Percentiles rank a stretch among this genome's conserved stretches.
phyloP scores from a whole-genome alignment of 2,888 invertebrate species.

The Didymodactylos carnosus region DNA sequence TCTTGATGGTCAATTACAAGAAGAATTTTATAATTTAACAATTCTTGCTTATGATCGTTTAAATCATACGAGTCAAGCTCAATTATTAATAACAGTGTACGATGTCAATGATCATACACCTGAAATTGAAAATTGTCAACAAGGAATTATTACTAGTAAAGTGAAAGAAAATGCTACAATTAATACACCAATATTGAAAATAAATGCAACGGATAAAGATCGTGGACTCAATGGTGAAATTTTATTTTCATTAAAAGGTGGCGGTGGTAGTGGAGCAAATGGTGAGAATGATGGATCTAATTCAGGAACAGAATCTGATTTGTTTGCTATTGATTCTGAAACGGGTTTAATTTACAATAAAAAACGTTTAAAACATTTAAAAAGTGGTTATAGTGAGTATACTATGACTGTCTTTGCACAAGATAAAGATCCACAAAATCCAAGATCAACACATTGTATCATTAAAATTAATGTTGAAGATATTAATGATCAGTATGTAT shows the following conservation, averaged over 20 bases:
- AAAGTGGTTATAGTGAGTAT: slow-evolving; percentile 44
- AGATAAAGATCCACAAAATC: slow-evolving; percentile 9
- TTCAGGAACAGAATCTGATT: neutral
- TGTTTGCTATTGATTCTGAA: slow-evolving; percentile 80
- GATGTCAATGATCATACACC: neutral
- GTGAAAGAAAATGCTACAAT: neutral
- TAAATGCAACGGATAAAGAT: slow-evolving; percentile 45
- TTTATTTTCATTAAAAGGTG: slow-evolving; percentile 42
- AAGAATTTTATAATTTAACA: neutral
- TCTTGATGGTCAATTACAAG: neutral
- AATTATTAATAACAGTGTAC: neutral
- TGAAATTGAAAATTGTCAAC: neutral
- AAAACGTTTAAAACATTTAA: slow-evolving; percentile 80
- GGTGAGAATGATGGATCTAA: no score
- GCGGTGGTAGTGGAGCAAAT: no score
- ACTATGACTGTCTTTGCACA: slow-evolving; percentile 12
- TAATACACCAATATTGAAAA: neutral
- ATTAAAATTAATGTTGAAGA: slow-evolving; percentile 5
- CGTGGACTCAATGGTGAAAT: slow-evolving; percentile 44
- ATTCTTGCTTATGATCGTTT: neutral
- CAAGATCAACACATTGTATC: slow-evolving; percentile 10
- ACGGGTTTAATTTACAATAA: slow-evolving; percentile 84
- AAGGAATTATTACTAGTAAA: neutral
- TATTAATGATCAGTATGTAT: slow-evolving; percentile 11
- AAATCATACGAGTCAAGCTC: neutral